phyloP scores from a whole-genome alignment of 2,113 vertebrate species.

The Balaenoptera acutorostrata region DNA sequence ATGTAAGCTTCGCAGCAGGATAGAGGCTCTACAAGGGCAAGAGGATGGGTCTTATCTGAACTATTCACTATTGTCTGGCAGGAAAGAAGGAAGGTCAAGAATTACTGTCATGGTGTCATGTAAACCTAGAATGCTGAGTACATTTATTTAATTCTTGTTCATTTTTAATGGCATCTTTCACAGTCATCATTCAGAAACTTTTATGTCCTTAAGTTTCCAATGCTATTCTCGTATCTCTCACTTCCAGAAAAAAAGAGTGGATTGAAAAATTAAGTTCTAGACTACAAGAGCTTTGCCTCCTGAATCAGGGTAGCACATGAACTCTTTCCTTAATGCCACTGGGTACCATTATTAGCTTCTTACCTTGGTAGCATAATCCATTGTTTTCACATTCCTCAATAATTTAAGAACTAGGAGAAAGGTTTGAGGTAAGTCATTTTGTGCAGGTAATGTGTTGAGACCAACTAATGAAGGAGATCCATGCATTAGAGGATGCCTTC shows the following conservation, averaged over 20 bases:
- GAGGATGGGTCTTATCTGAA: neutral
- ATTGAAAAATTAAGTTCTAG: neutral
- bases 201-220: neutral
- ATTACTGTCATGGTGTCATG: neutral
- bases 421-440: neutral
- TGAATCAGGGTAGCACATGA: neutral
- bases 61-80: rapidly evolving
- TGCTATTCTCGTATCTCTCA: neutral
- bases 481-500: neutral
- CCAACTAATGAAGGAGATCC: neutral
- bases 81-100: neutral
- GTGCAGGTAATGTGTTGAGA: neutral
- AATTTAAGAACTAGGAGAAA: neutral
- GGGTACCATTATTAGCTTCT: neutral
- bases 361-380: neutral
- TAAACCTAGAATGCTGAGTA: neutral
- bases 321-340: neutral
- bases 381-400: neutral
- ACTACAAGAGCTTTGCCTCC: neutral
- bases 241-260: neutral
- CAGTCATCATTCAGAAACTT: neutral
- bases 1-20: rapidly evolving
- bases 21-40: neutral
- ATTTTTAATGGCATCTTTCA: neutral
- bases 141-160: neutral